A percentile compares a stretch with the other conserved stretches of the same genome.
Conservation (phyloP, 2,797 vertebrate species). For the Ctenopoma kingsleyae region DNA sequence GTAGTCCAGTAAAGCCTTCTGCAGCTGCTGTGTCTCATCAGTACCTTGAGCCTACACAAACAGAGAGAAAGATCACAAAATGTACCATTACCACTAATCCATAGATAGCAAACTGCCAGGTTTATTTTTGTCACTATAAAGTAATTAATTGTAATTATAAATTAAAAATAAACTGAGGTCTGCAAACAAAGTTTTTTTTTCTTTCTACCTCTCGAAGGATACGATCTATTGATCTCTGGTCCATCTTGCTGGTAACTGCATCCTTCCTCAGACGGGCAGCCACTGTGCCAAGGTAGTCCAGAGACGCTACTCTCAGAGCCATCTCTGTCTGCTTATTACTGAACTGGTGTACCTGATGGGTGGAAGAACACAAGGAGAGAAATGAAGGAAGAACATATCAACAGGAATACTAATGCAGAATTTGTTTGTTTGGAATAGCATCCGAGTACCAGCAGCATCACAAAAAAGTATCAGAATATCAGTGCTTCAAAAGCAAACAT, state of each 20-base stretch:
- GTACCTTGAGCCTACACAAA: constrained; percentile 81
- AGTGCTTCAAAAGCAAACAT: background rate
- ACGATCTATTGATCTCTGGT: constrained; percentile 94
- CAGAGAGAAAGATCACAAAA: constrained; percentile 11
- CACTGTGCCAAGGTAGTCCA: constrained; percentile 97
- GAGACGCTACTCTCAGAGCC: constrained; percentile 96
- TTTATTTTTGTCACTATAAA: background rate
- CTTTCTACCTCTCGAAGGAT: constrained; percentile 90
- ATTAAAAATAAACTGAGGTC: background rate
- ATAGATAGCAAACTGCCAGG: background rate
- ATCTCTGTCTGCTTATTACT: constrained; percentile 99
- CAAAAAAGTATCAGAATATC: background rate
- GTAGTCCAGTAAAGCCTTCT: constrained; percentile 97
- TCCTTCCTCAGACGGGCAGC: constrained; percentile 96
- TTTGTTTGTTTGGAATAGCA: no score
- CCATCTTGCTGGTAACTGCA: constrained; percentile 96
- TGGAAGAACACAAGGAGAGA: constrained; percentile 5
- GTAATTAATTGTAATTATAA: background rate
- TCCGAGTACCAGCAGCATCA: no score
- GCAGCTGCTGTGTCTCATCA: constrained; percentile 96
- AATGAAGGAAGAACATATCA: background rate
- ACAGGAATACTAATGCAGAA: no score
- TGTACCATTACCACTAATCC: background rate
- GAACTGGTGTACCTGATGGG: constrained; percentile 94
- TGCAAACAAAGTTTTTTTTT: background rate